Conservation (phyloP, 2,797 vertebrate species). For the Epinephelus coioides region DNA sequence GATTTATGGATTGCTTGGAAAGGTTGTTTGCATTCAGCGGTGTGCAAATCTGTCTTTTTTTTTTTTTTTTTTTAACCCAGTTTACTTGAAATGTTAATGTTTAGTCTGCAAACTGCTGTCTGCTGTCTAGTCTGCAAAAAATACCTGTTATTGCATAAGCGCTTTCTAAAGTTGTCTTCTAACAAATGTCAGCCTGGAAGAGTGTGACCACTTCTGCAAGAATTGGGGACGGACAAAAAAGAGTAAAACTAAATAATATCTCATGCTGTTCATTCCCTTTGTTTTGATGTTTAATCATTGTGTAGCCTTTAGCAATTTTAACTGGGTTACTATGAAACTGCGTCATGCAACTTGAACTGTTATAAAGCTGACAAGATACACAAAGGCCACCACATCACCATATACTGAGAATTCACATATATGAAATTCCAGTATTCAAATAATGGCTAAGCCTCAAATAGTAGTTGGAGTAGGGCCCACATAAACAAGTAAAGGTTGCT, state of each 20-base stretch:
- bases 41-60: not conserved
- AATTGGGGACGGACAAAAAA: not conserved
- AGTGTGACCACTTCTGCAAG: not conserved
- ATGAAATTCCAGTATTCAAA: too few species aligned
- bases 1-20: constrained; percentile 22
- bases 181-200: not conserved
- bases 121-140: not conserved
- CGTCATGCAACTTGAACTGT: not conserved
- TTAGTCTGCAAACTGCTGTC: not conserved
- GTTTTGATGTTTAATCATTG: not conserved
- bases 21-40: constrained; percentile 12
- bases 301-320: not conserved
- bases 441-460: too few species aligned
- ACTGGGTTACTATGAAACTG: too few species aligned
- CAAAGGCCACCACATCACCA: not conserved
- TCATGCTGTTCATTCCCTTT: not conserved
- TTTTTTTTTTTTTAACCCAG: not conserved
- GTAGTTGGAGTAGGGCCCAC: too few species aligned
- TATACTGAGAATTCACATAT: too few species aligned
- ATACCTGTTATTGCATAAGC: not conserved
- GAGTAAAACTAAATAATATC: not conserved
- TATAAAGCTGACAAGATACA: not conserved
- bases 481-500: too few species aligned
- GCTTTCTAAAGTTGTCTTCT: not conserved
- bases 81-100: not conserved